Evolutionary conservation across 1,140 invertebrate genomes (phyloP), one percentile per base, ranked within the genome.

Genomic region (Drosophila ficusphila): DNA sequence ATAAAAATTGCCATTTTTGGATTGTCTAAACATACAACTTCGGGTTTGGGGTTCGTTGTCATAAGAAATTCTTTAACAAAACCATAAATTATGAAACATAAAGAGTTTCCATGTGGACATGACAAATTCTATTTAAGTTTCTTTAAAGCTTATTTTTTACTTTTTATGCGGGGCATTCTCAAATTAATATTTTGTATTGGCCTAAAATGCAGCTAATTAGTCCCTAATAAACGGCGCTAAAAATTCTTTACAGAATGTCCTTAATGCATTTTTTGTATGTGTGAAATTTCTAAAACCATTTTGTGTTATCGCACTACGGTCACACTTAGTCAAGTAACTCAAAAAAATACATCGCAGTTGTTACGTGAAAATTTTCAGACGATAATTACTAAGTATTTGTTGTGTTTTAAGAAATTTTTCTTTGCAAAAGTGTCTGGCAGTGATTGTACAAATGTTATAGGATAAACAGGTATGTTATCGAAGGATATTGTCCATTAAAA

Each of bases 321-420:
- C 42, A 46, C 23, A 46, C 42, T 25, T 27, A 27, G 23, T 9
- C 14, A 14, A 51, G 51, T 62, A 64, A 83, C 51, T 65, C 62
- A 83, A 52, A 70, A 73, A 60, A 67, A 71, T 52, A 67, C 78
- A 81, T 76, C 67, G 76, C 57, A 83, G 77, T 86, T 74, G 81
- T 86, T 86, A 86, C 81, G 82, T 86, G 81, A 86, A 60, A 81
- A 25, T 88, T 88, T 86, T 88, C 73, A 70, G 68, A 56, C 62
- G 72, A 36, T 73, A 54, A 54, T 54, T 54, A 39, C 64, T 76
- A 75, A 48, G 46, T 60, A 71, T 78, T 82, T 39, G 38, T 69
- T 78, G 82, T 86, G 74, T 82, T 56, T 70, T 42, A 52, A 48
- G 58, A 57, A 48, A 49, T 42, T 62, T 51, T 64, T 39, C 27